Evolutionary conservation across 2,797 vertebrate genomes (phyloP).

Genomic region (Phylloscopus collybita): DNA sequence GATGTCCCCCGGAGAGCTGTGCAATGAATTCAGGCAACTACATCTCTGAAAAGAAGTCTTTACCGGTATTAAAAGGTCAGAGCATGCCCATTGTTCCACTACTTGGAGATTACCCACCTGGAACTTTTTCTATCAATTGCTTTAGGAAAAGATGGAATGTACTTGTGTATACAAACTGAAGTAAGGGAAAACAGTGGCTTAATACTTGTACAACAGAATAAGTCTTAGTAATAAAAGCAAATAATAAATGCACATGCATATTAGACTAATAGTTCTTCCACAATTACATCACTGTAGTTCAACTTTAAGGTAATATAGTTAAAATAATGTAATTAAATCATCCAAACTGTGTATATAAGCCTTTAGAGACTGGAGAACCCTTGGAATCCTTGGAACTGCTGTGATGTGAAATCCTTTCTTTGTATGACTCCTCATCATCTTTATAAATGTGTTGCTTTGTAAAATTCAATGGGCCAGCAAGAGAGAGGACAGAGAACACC

Average conservation of each 20-base stretch:
- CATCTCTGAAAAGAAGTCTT: neutral
- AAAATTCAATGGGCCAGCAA: neutral
- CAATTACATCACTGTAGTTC: neutral
- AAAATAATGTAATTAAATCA: neutral
- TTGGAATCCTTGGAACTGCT: neutral
- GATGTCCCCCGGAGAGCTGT: neutral
- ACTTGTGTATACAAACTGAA: neutral
- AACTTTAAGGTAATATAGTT: neutral
- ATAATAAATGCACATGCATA: neutral
- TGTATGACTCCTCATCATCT: neutral
- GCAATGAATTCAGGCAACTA: neutral
- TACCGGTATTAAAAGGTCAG: accelerated
- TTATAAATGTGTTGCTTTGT: neutral
- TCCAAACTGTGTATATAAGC: neutral
- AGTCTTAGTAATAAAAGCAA: neutral
- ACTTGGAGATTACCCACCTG: neutral
- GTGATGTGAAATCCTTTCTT: neutral
- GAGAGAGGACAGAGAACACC: neutral
- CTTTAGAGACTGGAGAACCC: neutral
- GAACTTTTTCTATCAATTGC: neutral
- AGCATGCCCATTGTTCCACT: neutral
- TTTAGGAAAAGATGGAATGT: neutral
- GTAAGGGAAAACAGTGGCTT: neutral
- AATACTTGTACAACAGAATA: neutral
- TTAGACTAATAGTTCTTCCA: neutral